Evolutionary conservation across 2,888 invertebrate genomes (phyloP).

Genomic region (Sarcophaga subvicina): DNA sequence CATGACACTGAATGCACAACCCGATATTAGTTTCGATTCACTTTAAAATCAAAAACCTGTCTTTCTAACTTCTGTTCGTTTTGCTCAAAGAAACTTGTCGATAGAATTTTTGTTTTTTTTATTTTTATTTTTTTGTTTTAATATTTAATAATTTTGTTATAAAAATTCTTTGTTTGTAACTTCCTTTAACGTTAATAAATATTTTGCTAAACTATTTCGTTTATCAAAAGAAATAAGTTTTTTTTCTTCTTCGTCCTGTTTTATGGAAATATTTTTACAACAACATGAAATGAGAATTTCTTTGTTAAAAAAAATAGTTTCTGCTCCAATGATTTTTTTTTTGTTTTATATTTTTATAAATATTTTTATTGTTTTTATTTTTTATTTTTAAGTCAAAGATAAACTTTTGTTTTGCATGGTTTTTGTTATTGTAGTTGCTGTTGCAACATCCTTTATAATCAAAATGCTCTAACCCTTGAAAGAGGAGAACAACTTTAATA

Average conservation of each 20-base stretch:
- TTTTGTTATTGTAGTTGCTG: conserved; percentile 4
- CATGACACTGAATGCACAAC: too few relatives aligned
- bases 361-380: conserved; percentile 30
- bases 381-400: conserved; percentile 52
- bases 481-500: conserved; percentile 46
- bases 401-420: conserved; percentile 31
- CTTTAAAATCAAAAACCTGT: background rate
- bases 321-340: conserved; percentile 47
- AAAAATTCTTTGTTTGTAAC: background rate
- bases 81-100: conserved; percentile 13
- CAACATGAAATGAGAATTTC: conserved; percentile 37
- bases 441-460: conserved; percentile 22
- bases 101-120: conserved; percentile 26
- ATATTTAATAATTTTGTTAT: conserved; percentile 29
- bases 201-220: conserved; percentile 44
- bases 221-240: conserved; percentile 11
- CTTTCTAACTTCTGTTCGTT: background rate
- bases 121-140: background rate
- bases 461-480: conserved; percentile 24
- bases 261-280: conserved; percentile 41
- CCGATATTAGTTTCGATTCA: too few relatives aligned
- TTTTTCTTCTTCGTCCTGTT: background rate
- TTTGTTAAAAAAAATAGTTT: conserved; percentile 41
- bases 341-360: conserved; percentile 42
- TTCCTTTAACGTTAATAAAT: conserved; percentile 10